Evolutionary conservation across 2,113 vertebrate genomes (phyloP).

Genomic region (Lonchura striata): DNA sequence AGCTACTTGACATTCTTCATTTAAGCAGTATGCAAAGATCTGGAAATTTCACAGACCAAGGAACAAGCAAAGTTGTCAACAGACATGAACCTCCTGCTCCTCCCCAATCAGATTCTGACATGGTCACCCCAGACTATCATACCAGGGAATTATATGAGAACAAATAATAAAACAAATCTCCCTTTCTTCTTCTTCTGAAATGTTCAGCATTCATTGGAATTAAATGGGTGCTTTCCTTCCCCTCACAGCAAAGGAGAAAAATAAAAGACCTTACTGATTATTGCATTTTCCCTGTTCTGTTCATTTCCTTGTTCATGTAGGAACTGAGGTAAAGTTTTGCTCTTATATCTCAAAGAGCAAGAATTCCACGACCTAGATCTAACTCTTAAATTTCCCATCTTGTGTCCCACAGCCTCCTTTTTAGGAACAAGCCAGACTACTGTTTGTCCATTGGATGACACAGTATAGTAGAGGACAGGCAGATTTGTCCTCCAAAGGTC

Average conservation of each 20-base stretch:
- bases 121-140: not conserved
- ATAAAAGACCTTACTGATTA: not conserved
- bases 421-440: not conserved
- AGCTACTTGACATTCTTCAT: not conserved
- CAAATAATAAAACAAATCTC: not conserved
- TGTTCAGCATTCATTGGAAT: not conserved
- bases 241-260: not conserved
- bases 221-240: not conserved
- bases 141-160: not conserved
- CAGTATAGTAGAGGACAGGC: not conserved
- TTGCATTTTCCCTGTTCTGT: not conserved
- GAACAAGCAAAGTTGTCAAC: not conserved
- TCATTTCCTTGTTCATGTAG: not conserved
- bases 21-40: not conserved
- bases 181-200: not conserved
- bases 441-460: not conserved
- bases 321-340: not conserved
- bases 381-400: not conserved
- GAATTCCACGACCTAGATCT: not conserved
- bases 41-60: not conserved
- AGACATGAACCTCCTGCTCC: rapidly evolving
- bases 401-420: not conserved
- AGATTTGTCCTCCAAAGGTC: not conserved
- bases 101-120: not conserved
- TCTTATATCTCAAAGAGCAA: not conserved